Evolutionary conservation across 2,888 invertebrate genomes (phyloP).

Genomic region (Eilema caniola): DNA sequence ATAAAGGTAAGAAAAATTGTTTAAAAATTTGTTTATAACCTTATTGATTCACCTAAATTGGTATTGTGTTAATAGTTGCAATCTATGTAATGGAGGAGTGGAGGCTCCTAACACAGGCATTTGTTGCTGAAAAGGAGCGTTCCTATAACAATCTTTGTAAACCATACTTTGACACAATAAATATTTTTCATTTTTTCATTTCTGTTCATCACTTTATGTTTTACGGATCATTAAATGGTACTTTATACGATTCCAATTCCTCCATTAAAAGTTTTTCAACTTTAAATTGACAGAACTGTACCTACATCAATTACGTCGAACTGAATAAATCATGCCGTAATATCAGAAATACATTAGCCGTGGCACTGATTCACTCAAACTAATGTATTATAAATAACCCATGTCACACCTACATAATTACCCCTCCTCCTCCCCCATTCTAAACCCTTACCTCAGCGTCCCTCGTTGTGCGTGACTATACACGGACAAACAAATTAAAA

Average conservation of each 20-base stretch:
- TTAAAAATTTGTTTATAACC: too few species aligned
- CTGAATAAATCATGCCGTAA: conserved; percentile 11
- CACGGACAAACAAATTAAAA: conserved; percentile 11
- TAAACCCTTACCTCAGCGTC: not conserved
- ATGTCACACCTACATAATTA: conserved; percentile 13
- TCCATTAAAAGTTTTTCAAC: not conserved
- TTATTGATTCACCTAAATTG: too few species aligned
- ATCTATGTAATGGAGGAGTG: too few species aligned
- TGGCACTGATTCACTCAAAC: conserved; percentile 13
- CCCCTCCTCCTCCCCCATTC: not conserved
- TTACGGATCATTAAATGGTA: too few species aligned
- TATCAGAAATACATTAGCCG: conserved; percentile 14
- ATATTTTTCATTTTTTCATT: too few species aligned
- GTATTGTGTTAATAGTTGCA: too few species aligned
- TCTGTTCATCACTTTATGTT: too few species aligned
- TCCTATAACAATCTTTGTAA: too few species aligned
- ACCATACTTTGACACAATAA: too few species aligned
- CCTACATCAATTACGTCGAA: conserved; percentile 15
- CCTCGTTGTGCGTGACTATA: conserved; percentile 7
- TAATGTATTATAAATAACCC: conserved; percentile 17
- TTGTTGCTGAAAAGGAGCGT: too few species aligned
- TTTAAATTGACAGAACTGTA: not conserved
- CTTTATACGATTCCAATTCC: not conserved
- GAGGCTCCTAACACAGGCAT: too few species aligned
- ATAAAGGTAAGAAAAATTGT: too few species aligned